Conservation (phyloP, 2,888 invertebrate genomes). For the Caenorhabditis becei region DNA sequence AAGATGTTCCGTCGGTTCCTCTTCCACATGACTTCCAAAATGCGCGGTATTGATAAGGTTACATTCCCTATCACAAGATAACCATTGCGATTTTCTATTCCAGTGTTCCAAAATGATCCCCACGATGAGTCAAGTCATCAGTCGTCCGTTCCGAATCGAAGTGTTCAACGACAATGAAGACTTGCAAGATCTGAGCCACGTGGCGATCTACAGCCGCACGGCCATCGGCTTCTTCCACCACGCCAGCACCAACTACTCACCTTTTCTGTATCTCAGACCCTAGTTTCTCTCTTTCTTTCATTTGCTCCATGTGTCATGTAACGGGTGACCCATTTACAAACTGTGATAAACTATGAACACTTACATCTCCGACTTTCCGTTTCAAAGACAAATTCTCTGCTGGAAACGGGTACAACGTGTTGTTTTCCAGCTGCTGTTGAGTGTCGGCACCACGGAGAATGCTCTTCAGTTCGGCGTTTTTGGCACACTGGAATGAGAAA, state of each 20-base stretch:
- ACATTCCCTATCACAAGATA: background rate
- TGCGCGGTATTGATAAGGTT: constrained; percentile 31
- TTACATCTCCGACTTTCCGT: constrained; percentile 68
- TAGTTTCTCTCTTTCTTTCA: constrained; percentile 8
- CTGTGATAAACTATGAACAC: constrained; percentile 22
- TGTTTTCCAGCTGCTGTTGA: constrained; percentile 28
- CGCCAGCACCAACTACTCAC: constrained; percentile 26
- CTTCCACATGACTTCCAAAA: constrained; percentile 32
- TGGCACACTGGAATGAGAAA: constrained; percentile 47
- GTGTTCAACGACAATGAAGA: constrained; percentile 37
- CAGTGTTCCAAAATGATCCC: constrained; percentile 44
- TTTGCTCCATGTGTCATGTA: background rate
- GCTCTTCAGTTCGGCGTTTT: constrained; percentile 55
- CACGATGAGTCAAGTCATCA: constrained; percentile 10
- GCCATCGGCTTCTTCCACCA: constrained; percentile 41
- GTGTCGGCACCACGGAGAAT: constrained; percentile 47
- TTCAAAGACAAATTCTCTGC: constrained; percentile 59
- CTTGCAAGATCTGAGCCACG: constrained; percentile 5
- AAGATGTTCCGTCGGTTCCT: constrained; percentile 47
- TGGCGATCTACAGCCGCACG: constrained; percentile 49
- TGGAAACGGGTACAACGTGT: constrained; percentile 47
- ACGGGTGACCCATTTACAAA: constrained; percentile 11
- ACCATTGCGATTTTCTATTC: background rate
- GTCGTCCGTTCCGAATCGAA: constrained; percentile 37
- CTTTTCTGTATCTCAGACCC: constrained; percentile 15